Percentiles rank a stretch among this genome's conserved stretches.
Conservation (phyloP, 23 tunicate genomes). For the Ciona savignyi region DNA sequence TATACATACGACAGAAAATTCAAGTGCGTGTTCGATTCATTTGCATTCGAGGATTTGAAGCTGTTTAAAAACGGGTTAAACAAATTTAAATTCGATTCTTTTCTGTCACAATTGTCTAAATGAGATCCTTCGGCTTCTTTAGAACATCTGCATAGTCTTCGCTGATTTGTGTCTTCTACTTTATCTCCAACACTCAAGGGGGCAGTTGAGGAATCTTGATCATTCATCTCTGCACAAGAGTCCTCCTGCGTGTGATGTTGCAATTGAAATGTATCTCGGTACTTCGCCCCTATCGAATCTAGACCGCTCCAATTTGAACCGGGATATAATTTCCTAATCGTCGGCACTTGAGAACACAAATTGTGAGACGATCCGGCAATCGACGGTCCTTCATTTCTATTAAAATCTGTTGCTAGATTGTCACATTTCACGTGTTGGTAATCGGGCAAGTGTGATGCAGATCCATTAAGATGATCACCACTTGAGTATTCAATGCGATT, state of each 20-base stretch:
- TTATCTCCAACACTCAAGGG: too few species aligned
- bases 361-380: background rate
- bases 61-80: background rate
- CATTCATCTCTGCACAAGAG: background rate
- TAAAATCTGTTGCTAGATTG: background rate
- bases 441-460: background rate
- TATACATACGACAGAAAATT: background rate
- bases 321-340: background rate
- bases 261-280: too few species aligned
- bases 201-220: background rate
- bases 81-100: too few species aligned
- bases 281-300: background rate
- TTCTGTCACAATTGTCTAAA: background rate
- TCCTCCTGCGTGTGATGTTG: too few species aligned
- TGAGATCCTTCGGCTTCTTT: background rate
- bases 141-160: too few species aligned
- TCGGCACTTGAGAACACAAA: background rate
- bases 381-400: background rate
- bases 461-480: background rate
- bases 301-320: background rate
- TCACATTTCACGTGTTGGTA: background rate
- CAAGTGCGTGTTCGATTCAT: background rate
- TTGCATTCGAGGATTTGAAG: too few species aligned
- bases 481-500: background rate
- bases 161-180: too few species aligned